Evolutionary conservation across 92 coral and sea anemone species (phyloP).

Genomic region (Meandrina meandrites): DNA sequence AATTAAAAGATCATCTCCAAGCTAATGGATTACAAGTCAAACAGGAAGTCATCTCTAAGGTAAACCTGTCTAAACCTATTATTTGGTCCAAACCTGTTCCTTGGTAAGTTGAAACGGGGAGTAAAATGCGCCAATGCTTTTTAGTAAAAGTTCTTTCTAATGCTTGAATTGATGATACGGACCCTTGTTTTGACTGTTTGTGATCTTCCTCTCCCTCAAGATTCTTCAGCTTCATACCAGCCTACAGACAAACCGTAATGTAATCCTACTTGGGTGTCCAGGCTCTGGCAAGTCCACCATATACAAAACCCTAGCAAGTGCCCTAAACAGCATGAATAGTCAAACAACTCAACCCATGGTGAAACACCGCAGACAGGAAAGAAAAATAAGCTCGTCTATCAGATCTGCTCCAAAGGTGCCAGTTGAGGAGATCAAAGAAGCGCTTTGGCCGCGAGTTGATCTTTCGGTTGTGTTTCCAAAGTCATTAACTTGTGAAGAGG

Average conservation of each 20-base stretch:
- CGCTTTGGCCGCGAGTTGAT: slow-evolving; percentile 79
- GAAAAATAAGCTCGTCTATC: slow-evolving; percentile 15
- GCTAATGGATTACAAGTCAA: slow-evolving; percentile 84
- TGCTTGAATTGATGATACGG: no score
- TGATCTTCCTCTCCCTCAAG: slow-evolving; percentile 27
- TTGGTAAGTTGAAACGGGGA: not conserved
- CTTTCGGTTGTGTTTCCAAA: slow-evolving; percentile 86
- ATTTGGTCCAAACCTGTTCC: no score
- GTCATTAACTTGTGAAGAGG: slow-evolving; percentile 88
- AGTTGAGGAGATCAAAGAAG: slow-evolving; percentile 35
- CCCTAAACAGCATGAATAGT: slow-evolving; percentile 76
- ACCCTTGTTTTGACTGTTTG: not conserved
- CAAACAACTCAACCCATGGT: slow-evolving; percentile 37
- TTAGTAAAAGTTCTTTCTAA: no score
- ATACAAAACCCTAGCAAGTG: slow-evolving; percentile 72
- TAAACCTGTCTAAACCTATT: no score
- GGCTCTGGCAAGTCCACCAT: slow-evolving; percentile 94
- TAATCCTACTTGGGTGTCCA: slow-evolving; percentile 82
- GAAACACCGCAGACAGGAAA: slow-evolving; percentile 44
- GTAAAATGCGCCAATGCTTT: not conserved
- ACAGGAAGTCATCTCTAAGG: slow-evolving; percentile 86
- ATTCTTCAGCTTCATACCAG: slow-evolving; percentile 82
- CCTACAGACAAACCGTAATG: slow-evolving; percentile 71
- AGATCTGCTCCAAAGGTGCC: slow-evolving; percentile 14
- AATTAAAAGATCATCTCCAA: slow-evolving; percentile 80